These are phyloP conservation scores for Aspiorhynchus laticeps DNA, from an alignment of 2,113 vertebrate genomes.

Conservation along the genomic window DNA sequence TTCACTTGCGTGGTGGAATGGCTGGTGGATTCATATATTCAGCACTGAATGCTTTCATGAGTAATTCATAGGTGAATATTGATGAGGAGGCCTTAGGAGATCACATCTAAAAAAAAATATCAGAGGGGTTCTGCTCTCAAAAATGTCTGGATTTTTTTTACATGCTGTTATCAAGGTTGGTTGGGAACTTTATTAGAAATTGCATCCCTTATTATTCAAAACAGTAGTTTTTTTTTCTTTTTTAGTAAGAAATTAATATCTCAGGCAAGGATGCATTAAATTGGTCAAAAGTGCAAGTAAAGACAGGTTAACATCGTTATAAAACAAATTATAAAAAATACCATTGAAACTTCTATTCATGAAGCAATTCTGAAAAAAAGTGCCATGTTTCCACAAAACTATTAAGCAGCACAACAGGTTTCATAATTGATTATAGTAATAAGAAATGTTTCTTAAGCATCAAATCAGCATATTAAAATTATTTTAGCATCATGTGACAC, in stretches of 20 bases:
- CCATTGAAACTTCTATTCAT: neutral
- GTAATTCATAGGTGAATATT: conserved; percentile 38
- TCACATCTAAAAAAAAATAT: neutral
- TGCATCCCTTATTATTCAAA: neutral
- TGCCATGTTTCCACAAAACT: neutral
- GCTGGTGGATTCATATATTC: conserved; percentile 35
- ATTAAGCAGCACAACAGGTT: neutral
- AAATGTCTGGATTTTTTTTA: neutral
- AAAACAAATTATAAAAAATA: neutral
- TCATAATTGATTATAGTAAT: neutral
- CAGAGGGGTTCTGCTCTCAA: neutral
- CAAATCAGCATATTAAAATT: neutral
- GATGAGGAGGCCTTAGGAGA: conserved; percentile 31
- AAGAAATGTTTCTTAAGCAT: neutral
- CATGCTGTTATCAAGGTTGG: neutral
- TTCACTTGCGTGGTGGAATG: conserved; percentile 21
- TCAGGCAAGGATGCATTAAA: neutral
- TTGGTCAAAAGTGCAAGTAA: neutral
- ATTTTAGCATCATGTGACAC: neutral
- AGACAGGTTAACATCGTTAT: neutral
- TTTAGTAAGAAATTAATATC: neutral
- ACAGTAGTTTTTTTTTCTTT: neutral
- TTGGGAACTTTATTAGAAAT: neutral
- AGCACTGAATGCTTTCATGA: conserved; percentile 44
- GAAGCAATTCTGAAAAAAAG: neutral